These are phyloP conservation scores for Heteropelma amictum DNA, from an alignment of 2,888 invertebrate species.

Conservation along the genomic window DNA sequence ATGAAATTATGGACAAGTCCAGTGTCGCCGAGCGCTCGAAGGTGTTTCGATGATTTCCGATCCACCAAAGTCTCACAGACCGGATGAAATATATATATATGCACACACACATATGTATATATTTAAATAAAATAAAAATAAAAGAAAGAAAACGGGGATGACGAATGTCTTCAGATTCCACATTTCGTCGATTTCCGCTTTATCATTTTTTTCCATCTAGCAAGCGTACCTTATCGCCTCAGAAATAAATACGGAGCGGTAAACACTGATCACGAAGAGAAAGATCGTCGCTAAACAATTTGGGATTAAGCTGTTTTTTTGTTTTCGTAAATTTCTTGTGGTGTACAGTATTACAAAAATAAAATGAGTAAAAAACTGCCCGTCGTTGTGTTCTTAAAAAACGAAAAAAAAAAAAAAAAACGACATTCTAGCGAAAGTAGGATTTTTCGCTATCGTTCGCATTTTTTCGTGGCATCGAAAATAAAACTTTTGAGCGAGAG, in stretches of 20 bases:
- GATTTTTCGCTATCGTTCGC: too few relatives aligned
- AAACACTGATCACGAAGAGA: constrained; percentile 13
- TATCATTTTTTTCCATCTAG: constrained; percentile 4
- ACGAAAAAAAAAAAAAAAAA: constrained; percentile 20
- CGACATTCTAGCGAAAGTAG: too few relatives aligned
- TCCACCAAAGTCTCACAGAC: constrained; percentile 29
- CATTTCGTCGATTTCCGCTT: constrained; percentile 3
- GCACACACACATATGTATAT: not conserved
- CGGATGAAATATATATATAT: constrained; percentile 9
- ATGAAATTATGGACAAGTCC: constrained; percentile 2
- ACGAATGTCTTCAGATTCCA: constrained; percentile 10
- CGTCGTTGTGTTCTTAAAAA: constrained; percentile 51
- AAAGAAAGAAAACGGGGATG: constrained; percentile 17
- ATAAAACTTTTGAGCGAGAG: too few relatives aligned
- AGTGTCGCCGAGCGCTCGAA: not conserved
- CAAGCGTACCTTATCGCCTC: constrained; percentile 9
- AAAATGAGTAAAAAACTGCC: constrained; percentile 44
- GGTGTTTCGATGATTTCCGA: constrained; percentile 27
- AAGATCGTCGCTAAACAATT: constrained; percentile 1
- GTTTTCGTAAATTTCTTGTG: constrained; percentile 52
- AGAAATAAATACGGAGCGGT: not conserved
- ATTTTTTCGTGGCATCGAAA: too few relatives aligned
- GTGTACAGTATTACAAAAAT: constrained; percentile 59
- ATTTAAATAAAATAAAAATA: constrained; percentile 20
- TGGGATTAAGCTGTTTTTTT: constrained; percentile 26